phyloP scores from a whole-genome alignment of 2,113 vertebrate genomes.

The Ceuthmochares aereus region DNA sequence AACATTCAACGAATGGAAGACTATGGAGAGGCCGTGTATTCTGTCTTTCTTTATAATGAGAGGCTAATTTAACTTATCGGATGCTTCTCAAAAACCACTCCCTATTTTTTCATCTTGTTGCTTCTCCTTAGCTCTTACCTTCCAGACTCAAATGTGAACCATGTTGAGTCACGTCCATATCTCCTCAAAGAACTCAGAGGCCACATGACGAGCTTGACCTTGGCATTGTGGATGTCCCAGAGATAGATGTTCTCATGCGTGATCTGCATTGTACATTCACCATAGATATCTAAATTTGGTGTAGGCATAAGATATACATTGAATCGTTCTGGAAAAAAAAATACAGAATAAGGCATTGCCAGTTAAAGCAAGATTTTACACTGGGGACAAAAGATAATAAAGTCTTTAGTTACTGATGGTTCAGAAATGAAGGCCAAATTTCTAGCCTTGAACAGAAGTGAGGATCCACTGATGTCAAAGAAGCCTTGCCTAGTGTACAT shows the following conservation, averaged over 20 bases:
- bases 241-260: constrained; percentile 99
- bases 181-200: constrained; percentile 95
- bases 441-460: background rate
- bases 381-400: background rate
- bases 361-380: background rate
- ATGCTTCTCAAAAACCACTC: background rate
- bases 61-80: background rate
- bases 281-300: constrained; percentile 98
- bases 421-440: background rate
- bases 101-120: background rate
- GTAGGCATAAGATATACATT: constrained; percentile 99
- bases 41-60: background rate
- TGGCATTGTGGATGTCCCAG: constrained; percentile 98
- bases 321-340: constrained; percentile 89
- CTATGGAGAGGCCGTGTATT: background rate
- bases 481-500: background rate
- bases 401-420: background rate
- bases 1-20: background rate
- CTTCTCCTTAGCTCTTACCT: constrained; percentile 81
- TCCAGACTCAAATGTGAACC: constrained; percentile 98
- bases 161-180: constrained; percentile 96
- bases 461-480: background rate
- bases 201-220: constrained; percentile 98
- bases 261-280: constrained; percentile 99
- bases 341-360: background rate